Percentiles rank a stretch among this genome's conserved stretches.
Conservation (phyloP, 2,113 vertebrate genomes). For the Zosterops hypoxanthus region DNA sequence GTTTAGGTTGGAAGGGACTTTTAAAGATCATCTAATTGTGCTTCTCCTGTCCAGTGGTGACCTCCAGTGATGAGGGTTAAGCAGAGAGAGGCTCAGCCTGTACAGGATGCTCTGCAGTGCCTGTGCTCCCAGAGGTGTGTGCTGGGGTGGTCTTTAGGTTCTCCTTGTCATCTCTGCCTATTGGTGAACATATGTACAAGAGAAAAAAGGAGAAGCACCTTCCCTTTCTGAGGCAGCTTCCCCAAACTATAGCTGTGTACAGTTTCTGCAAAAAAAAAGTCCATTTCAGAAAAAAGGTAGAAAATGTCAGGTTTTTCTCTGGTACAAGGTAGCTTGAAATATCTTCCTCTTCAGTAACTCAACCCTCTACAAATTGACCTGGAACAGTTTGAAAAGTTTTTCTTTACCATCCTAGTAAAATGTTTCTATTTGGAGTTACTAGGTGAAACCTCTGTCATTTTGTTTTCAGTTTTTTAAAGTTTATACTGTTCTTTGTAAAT, state of each 20-base stretch:
- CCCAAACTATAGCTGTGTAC: neutral
- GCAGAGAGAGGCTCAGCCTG: neutral
- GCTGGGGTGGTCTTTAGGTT: neutral
- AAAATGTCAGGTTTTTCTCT: neutral
- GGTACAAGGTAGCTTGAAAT: neutral
- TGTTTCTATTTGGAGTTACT: neutral
- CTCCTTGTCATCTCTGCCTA: neutral
- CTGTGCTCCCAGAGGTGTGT: neutral
- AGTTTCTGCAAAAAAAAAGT: neutral
- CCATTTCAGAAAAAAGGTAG: neutral
- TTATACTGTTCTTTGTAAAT: neutral
- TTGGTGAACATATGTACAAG: neutral
- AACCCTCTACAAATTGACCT: neutral
- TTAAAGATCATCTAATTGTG: neutral
- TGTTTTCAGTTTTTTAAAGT: neutral
- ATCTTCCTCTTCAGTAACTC: neutral
- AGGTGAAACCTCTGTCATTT: neutral
- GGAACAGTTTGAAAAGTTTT: neutral
- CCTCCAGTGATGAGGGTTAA: neutral
- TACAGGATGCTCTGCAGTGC: neutral
- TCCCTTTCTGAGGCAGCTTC: neutral
- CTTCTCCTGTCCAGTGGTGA: neutral
- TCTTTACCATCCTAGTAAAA: neutral
- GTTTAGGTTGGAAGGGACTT: neutral
- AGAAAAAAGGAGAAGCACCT: neutral